phyloP scores from a whole-genome alignment of 2,113 vertebrate genomes.

The Triplophysa siluroides region DNA sequence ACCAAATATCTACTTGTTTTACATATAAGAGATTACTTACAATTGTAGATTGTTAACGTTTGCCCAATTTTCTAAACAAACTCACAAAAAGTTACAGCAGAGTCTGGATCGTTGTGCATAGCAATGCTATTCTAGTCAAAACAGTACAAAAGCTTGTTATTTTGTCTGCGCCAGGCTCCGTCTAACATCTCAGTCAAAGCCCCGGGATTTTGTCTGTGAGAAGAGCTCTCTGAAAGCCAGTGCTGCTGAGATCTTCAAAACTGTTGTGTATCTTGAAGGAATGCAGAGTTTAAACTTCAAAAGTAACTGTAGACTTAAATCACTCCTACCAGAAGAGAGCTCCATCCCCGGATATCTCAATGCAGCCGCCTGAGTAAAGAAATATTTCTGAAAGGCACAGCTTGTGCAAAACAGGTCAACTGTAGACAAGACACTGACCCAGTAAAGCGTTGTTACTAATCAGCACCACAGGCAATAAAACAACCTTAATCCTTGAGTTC shows the following conservation, averaged over 20 bases:
- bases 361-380: not conserved
- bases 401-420: not conserved
- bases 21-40: too few relatives aligned
- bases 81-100: not conserved
- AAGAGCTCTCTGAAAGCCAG: not conserved
- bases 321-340: slow-evolving; percentile 9
- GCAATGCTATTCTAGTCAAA: not conserved
- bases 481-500: slow-evolving; percentile 27
- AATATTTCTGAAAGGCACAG: not conserved
- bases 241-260: not conserved
- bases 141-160: too few relatives aligned
- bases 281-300: slow-evolving; percentile 21
- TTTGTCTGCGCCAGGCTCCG: too few relatives aligned
- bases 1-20: too few relatives aligned
- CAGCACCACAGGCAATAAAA: slow-evolving; percentile 26
- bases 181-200: not conserved
- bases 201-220: slow-evolving; percentile 1
- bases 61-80: not conserved
- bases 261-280: not conserved
- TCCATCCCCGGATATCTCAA: not conserved
- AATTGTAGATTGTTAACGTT: too few relatives aligned
- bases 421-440: not conserved
- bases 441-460: slow-evolving; percentile 24
- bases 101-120: not conserved
- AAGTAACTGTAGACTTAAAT: slow-evolving; percentile 15